Base-by-base conservation (phyloP, 2,797 vertebrate genomes). In the Urosaurus nigricauda region DNA sequence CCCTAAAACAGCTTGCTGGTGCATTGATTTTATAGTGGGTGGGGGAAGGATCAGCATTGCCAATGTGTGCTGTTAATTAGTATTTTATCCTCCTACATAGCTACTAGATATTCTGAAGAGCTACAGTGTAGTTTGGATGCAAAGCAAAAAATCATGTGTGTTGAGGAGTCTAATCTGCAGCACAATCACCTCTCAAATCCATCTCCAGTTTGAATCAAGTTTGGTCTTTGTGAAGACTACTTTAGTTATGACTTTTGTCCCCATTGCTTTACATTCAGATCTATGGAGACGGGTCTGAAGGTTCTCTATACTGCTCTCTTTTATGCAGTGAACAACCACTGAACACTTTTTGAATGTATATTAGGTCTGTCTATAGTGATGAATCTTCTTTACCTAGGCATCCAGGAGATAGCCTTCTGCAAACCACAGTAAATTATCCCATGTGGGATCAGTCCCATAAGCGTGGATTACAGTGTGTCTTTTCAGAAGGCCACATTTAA, bases 21-120 rank as follows among this genome's bases (percentile, higher is more conserved):
- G 0, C 74, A 19, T 83, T 92, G 84, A 47, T 87, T 90, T 92
- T 89, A 77, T 88, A 81, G 68, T 14, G 43, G 79, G 32, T 70
- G 29, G 12, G 32, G 21, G 0, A 82, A 17, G 40, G 12, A 60
- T 70, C 17, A 79, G 84, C 79, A 88, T 75, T 86, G 78, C 71
- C 71, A 93, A 87, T 37, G 40, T 89, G 94, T n/a, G 75, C 82
- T 78, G 85, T 29, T 85, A 68, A 90, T 94, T 94, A 95, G 91
- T 93, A 47, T 84, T 86, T 94, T 91, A 94, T 92, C 87, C 92
- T 92, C 87, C 87, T 91, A 60, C 90, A 94, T 90, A 93, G 87
- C 88, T 95, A 73, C 91, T 90, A 92, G 89, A 53, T 93, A 91
- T 94, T 96, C 94, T 89, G 89, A 90, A 94, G 90, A 94, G 92